Conservation (phyloP, 1,140 invertebrate genomes). For the Charaxes varanes region DNA sequence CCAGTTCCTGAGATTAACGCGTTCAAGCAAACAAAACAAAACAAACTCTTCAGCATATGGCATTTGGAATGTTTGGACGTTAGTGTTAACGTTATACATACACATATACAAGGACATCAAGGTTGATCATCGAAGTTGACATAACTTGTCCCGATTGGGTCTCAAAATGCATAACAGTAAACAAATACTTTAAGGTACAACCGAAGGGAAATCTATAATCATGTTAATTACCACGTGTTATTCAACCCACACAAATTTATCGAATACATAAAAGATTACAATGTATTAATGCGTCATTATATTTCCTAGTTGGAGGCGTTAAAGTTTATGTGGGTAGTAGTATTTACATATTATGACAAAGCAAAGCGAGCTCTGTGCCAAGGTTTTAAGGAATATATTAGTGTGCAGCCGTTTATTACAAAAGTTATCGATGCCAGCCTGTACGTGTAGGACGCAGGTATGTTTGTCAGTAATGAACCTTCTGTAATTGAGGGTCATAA, state of each 20-base stretch:
- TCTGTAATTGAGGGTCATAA: constrained; percentile 12
- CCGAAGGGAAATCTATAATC: constrained; percentile 2
- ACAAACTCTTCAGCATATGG: no score
- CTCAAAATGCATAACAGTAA: no score
- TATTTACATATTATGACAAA: background rate
- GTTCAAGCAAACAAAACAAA: no score
- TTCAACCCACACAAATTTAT: constrained; percentile 13
- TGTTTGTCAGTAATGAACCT: constrained; percentile 8
- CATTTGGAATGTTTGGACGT: no score
- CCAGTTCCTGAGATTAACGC: no score
- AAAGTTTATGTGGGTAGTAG: constrained; percentile 8
- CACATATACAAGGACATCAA: no score
- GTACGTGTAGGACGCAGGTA: constrained; percentile 9
- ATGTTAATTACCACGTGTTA: constrained; percentile 9
- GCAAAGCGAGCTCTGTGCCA: background rate
- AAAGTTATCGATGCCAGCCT: constrained; percentile 1
- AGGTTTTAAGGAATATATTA: constrained; percentile 1
- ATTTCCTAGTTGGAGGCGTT: constrained; percentile 15
- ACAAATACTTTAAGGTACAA: background rate
- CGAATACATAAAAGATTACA: constrained; percentile 12
- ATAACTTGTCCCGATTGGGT: no score
- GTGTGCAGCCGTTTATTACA: background rate
- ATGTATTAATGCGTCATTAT: constrained; percentile 15
- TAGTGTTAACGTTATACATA: no score
- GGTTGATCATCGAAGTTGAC: no score